phyloP scores from a whole-genome alignment of 2,888 invertebrate genomes.

The Drosophila algonquin region DNA sequence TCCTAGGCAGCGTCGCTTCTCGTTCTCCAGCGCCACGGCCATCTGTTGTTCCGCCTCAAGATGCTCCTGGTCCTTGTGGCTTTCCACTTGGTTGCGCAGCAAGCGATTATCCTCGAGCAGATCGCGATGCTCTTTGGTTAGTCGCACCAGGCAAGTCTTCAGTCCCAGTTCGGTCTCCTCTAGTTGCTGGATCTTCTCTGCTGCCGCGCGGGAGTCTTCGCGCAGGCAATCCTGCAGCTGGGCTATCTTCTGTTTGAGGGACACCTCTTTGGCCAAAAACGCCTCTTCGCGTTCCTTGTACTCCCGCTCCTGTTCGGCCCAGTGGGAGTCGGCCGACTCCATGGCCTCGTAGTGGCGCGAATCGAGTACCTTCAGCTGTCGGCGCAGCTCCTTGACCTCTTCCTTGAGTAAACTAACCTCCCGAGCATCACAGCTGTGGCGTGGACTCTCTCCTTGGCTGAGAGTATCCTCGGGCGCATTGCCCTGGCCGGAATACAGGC shows the following conservation, averaged over 20 bases:
- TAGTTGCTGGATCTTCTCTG: constrained; percentile 86
- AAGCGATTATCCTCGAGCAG: constrained; percentile 84
- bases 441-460: constrained; percentile 2
- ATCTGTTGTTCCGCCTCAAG: constrained; percentile 85
- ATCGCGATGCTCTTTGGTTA: constrained; percentile 85
- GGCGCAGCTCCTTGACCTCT: constrained; percentile 79
- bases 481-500: constrained; percentile 6
- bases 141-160: constrained; percentile 85
- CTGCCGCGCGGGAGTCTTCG: constrained; percentile 85
- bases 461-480: not conserved
- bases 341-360: constrained; percentile 89
- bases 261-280: constrained; percentile 84
- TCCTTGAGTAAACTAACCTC: constrained; percentile 74
- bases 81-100: constrained; percentile 84
- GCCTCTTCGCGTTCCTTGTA: constrained; percentile 87
- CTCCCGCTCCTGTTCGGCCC: constrained; percentile 88
- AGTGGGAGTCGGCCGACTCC: constrained; percentile 89
- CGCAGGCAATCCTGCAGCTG: constrained; percentile 85
- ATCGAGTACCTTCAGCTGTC: constrained; percentile 86
- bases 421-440: constrained; percentile 18
- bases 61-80: constrained; percentile 85
- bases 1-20: constrained; percentile 74
- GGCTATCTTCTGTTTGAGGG: constrained; percentile 86
- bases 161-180: constrained; percentile 86
- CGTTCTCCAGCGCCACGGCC: constrained; percentile 80